These are phyloP conservation scores for Anguilla marmorata DNA, from an alignment of 2,797 vertebrate genomes.

Conservation along the genomic window DNA sequence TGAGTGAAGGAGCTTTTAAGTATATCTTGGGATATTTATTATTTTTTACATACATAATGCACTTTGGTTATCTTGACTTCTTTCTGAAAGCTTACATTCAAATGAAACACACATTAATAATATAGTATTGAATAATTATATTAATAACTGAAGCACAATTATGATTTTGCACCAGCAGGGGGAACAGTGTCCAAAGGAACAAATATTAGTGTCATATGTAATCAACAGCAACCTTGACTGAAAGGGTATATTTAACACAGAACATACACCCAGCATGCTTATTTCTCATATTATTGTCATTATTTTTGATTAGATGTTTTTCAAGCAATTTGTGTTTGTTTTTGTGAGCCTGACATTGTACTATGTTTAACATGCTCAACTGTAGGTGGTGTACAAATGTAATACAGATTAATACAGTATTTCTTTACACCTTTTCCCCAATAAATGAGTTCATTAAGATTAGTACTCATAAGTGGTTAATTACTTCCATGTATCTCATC, in stretches of 20 bases:
- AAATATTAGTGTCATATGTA: conserved; percentile 29
- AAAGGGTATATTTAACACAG: background rate
- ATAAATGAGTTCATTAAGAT: background rate
- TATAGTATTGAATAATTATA: conserved; percentile 12
- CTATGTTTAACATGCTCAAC: background rate
- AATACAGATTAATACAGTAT: background rate
- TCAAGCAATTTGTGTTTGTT: background rate
- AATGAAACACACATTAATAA: background rate
- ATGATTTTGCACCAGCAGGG: conserved; percentile 74
- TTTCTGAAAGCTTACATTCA: background rate
- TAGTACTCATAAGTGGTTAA: background rate
- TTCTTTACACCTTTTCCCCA: background rate
- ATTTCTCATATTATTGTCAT: background rate
- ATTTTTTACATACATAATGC: background rate
- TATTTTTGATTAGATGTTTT: conserved; percentile 11
- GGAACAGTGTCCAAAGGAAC: conserved; percentile 77
- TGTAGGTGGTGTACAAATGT: background rate
- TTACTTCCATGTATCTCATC: background rate
- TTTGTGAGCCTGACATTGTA: background rate
- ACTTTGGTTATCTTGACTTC: background rate
- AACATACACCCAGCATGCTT: background rate
- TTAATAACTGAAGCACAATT: conserved; percentile 52
- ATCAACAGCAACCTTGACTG: conserved; percentile 5
- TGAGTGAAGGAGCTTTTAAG: background rate
- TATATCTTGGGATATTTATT: background rate